Conservation (phyloP, 1,140 invertebrate genomes). For the Spodoptera litura region DNA sequence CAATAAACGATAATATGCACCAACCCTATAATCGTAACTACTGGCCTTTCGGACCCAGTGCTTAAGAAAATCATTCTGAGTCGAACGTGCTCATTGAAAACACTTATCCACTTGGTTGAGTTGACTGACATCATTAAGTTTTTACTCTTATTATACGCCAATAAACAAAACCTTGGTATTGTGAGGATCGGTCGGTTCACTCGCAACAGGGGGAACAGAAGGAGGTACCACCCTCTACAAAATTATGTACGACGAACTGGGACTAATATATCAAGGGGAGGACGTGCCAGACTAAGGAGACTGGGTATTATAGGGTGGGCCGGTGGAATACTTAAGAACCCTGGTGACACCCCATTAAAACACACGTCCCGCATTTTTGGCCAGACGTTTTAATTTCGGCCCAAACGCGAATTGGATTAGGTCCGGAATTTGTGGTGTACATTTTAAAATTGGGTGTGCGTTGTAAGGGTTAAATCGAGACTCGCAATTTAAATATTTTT, state of each 20-base stretch:
- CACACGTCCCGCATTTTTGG: conserved; percentile 83
- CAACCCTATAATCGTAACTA: conserved; percentile 22
- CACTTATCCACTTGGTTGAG: conserved; percentile 28
- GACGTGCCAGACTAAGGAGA: conserved; percentile 84
- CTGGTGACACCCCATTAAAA: conserved; percentile 85
- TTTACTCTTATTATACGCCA: conserved; percentile 68
- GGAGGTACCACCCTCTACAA: conserved; percentile 79
- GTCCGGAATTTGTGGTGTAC: conserved; percentile 41
- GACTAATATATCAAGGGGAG: conserved; percentile 86
- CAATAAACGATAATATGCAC: conserved; percentile 29
- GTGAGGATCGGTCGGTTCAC: conserved; percentile 75
- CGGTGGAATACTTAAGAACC: conserved; percentile 85
- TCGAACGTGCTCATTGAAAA: conserved; percentile 21
- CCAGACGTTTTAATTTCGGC: conserved; percentile 80
- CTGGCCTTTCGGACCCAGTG: not conserved
- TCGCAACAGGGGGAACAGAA: conserved; percentile 60
- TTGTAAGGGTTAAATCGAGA: conserved; percentile 38
- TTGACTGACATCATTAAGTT: conserved; percentile 48
- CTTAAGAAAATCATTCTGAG: conserved; percentile 28
- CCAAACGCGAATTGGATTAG: conserved; percentile 54
- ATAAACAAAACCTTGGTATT: conserved; percentile 83
- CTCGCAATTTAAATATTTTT: conserved; percentile 41
- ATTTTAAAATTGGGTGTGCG: conserved; percentile 42
- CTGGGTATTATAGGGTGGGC: conserved; percentile 83
- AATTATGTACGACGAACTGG: conserved; percentile 86